Percentiles rank a stretch among this genome's conserved stretches.
Evolutionary conservation across 2,888 invertebrate genomes (phyloP).

Genomic region (Ophion obscuratus): DNA sequence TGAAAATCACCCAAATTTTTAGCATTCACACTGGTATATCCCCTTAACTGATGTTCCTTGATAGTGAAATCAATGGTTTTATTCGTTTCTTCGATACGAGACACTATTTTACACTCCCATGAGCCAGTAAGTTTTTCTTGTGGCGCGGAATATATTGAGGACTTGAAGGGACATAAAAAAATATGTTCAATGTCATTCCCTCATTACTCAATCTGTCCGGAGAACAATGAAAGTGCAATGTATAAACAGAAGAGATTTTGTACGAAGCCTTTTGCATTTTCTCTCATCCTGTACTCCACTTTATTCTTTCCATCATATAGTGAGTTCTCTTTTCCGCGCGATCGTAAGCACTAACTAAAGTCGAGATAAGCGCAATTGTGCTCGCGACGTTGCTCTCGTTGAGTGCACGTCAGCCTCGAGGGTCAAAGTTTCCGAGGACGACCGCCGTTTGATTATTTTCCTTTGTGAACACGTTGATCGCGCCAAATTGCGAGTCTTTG

Average conservation of each 20-base stretch:
- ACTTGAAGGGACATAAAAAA: neutral
- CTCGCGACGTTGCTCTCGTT: neutral
- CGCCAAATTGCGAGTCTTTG: slow-evolving; percentile 37
- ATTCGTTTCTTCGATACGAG: too few species aligned
- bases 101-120: too few species aligned
- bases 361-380: slow-evolving; percentile 32
- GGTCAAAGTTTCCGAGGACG: neutral
- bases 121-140: too few species aligned
- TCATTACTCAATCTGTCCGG: too few species aligned
- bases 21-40: too few species aligned
- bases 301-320: slow-evolving; percentile 14
- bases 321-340: neutral
- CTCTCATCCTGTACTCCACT: neutral
- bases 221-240: too few species aligned
- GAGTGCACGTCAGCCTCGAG: neutral
- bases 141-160: neutral
- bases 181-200: neutral
- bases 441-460: slow-evolving; percentile 20
- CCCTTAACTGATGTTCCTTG: too few species aligned
- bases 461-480: slow-evolving; percentile 37
- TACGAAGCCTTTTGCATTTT: neutral
- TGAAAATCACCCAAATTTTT: too few species aligned
- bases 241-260: neutral
- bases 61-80: too few species aligned
- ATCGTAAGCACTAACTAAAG: neutral